Base-by-base conservation (phyloP, 23 tunicate genomes). In the Corella eumyota region DNA sequence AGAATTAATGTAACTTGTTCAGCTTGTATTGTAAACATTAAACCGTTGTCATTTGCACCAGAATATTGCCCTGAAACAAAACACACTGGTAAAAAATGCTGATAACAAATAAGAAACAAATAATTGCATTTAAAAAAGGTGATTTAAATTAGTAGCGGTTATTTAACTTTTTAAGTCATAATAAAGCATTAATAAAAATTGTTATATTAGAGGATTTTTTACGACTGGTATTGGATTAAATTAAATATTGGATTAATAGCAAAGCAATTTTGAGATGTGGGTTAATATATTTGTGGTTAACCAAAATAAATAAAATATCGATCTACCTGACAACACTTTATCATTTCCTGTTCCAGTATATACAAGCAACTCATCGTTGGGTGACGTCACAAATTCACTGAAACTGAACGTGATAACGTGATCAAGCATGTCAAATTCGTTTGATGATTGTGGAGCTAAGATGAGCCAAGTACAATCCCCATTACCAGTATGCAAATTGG, bases 381-480 rank as follows among this genome's bases (percentile, higher is more conserved):
- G 25, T 7, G 76, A 30, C 27, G 85, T 85, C 30, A 19, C 45
- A 38, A 85, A 85, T 25, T 77, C 80, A 11, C 21, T 50, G 58
- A 85, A 77, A 25, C 71, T 50, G 17, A 85, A 32, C n/a, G 47
- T 59, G 23, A 77, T 35, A 2, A 25, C 20, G 36, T 19, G 20
- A 20, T 32, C 34, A 0, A 51, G 46, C 6, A 9, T 51, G 28
- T 33, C 62, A 19, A 0, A 33, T 0, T 26, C 65, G 33, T 27
- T 27, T 38, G 49, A 19, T 29, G 40, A n/a, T 25, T 26, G 49
- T 34, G 49, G 40, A 30, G 65, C 34, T 15, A 69, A 35, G 29
- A 85, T 51, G 20, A 70, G 50, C 96, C 96, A 88, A 21, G 30
- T 22, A 62, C 96, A 88, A 49, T 88, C 81, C 1, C 96, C 96